phyloP scores from a whole-genome alignment of 2,888 invertebrate genomes.

The Patella caerulea region DNA sequence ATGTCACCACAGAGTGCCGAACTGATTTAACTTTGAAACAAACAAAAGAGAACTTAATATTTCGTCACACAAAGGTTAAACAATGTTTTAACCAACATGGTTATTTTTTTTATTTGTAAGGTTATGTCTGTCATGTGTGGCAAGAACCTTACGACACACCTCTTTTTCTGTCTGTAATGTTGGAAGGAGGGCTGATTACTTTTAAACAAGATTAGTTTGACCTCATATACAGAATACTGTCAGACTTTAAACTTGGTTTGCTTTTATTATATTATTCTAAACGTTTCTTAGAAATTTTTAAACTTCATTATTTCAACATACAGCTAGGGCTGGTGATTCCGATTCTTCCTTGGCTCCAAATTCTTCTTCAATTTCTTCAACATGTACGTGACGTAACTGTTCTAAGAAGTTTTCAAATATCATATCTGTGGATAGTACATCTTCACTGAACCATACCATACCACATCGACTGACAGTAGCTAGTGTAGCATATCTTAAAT shows the following conservation, averaged over 20 bases:
- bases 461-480: conserved; percentile 99
- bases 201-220: too few relatives aligned
- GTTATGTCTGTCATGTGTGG: too few relatives aligned
- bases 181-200: too few relatives aligned
- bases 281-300: neutral
- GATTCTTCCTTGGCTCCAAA: conserved; percentile 57
- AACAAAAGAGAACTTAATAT: too few relatives aligned
- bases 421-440: conserved; percentile 98
- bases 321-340: conserved; percentile 64
- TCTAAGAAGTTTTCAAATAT: conserved; percentile 96
- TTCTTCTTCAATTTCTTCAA: conserved; percentile 70
- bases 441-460: conserved; percentile 99
- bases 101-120: too few relatives aligned
- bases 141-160: too few relatives aligned
- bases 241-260: neutral
- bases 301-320: conserved; percentile 28
- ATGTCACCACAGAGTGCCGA: too few relatives aligned
- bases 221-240: too few relatives aligned
- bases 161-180: too few relatives aligned
- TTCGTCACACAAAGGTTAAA: too few relatives aligned
- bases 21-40: too few relatives aligned
- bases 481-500: conserved; percentile 96
- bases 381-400: conserved; percentile 79
- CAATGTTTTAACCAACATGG: too few relatives aligned
- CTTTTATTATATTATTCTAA: neutral